Percentiles rank a stretch among this genome's conserved stretches.
Conservation (phyloP, 2,888 invertebrate species). For the Cyrtodaria siliqua region DNA sequence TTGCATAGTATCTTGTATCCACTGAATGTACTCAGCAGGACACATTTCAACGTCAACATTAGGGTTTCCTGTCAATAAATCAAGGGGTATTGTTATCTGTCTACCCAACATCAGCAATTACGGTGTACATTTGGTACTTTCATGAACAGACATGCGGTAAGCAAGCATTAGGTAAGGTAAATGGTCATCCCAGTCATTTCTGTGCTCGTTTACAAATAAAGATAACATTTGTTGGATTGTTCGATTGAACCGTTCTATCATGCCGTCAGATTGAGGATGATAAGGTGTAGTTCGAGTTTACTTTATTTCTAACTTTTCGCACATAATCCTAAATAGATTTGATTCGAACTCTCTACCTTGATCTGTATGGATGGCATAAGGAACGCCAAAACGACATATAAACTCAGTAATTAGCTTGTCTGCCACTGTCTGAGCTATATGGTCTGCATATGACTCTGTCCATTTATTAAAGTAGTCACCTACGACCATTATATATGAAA, state of each 20-base stretch:
- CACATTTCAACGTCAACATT: too few species aligned
- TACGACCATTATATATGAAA: too few species aligned
- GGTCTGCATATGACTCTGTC: constrained; percentile 49
- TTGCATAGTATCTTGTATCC: too few species aligned
- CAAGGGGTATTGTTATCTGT: too few species aligned
- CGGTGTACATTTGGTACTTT: constrained; percentile 53
- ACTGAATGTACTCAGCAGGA: too few species aligned
- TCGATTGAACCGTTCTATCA: too few species aligned
- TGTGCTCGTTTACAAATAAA: constrained; percentile 38
- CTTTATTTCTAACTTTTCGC: constrained; percentile 45
- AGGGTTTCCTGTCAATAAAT: too few species aligned
- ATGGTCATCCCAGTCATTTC: constrained; percentile 61
- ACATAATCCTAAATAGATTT: constrained; percentile 48
- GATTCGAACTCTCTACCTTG: constrained; percentile 67
- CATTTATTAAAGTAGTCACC: constrained; percentile 65
- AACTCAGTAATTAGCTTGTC: constrained; percentile 57
- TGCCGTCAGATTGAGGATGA: constrained; percentile 56
- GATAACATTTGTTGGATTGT: constrained; percentile 52
- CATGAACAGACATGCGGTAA: constrained; percentile 50
- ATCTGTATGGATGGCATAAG: constrained; percentile 55
- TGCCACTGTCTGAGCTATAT: constrained; percentile 56
- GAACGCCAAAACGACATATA: constrained; percentile 47
- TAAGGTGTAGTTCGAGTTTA: constrained; percentile 62
- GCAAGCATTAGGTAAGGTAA: constrained; percentile 52
- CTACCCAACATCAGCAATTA: too few species aligned